These are phyloP conservation scores for Oasisia sp. DNA, from an alignment of 2,888 invertebrate species.

Conservation along the genomic window DNA sequence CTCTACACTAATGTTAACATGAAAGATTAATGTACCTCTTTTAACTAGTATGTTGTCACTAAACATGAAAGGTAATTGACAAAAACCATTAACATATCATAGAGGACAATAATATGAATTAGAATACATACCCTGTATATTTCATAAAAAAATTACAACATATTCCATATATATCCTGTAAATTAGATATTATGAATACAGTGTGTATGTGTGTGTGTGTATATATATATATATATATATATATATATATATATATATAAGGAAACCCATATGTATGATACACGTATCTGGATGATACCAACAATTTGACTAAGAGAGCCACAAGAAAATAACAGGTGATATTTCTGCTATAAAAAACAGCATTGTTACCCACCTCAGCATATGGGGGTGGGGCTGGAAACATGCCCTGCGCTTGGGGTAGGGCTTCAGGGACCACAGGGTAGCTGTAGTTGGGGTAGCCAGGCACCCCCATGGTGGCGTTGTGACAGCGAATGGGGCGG, in stretches of 20 bases:
- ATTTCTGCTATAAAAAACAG: not conserved
- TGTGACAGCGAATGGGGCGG: not conserved
- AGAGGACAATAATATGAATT: not conserved
- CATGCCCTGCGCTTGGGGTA: conserved; percentile 17
- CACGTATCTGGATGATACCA: not conserved
- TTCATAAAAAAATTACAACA: too few species aligned
- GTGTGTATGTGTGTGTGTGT: too few species aligned
- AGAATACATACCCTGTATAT: too few species aligned
- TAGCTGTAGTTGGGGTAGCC: conserved; percentile 7
- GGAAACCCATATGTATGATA: too few species aligned
- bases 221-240: too few species aligned
- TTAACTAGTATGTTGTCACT: not conserved
- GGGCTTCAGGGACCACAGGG: not conserved
- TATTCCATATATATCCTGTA: too few species aligned
- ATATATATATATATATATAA: too few species aligned
- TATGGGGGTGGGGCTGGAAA: conserved; percentile 38
- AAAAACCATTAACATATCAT: not conserved
- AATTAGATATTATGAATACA: too few species aligned
- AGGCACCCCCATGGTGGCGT: conserved; percentile 17
- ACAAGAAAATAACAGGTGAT: not conserved
- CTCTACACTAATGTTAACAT: not conserved
- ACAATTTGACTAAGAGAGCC: not conserved
- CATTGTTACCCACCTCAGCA: conserved; percentile 30
- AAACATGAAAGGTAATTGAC: not conserved
- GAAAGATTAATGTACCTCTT: not conserved